Conservation (phyloP, 2,113 vertebrate species). For the Triplophysa dalaica region DNA sequence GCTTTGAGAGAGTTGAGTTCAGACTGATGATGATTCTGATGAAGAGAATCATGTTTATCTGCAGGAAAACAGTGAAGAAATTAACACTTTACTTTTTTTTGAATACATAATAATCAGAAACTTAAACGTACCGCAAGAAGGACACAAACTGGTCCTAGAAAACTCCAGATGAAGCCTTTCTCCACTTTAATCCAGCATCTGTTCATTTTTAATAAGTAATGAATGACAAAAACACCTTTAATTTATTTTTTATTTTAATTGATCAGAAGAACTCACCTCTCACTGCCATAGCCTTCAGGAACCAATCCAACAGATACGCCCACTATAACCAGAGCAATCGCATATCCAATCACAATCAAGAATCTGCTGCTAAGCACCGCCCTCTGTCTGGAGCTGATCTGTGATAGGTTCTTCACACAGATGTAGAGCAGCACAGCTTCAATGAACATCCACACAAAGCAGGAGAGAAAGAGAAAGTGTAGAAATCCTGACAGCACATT, state of each 20-base stretch:
- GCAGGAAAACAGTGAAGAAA: neutral
- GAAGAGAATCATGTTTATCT: conserved; percentile 66
- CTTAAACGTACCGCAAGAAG: conserved; percentile 23
- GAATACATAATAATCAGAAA: neutral
- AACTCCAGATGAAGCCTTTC: conserved; percentile 41
- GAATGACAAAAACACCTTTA: too few species aligned
- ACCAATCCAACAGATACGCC: neutral
- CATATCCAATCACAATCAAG: conserved; percentile 43
- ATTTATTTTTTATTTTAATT: too few species aligned
- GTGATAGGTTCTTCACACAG: conserved; percentile 58
- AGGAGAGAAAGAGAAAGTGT: conserved; percentile 72
- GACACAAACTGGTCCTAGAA: conserved; percentile 44
- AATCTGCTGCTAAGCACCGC: conserved; percentile 3
- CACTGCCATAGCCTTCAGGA: neutral
- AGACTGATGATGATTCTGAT: conserved; percentile 64
- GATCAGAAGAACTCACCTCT: neutral
- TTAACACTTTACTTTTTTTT: neutral
- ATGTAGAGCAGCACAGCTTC: conserved; percentile 74
- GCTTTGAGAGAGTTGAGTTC: conserved; percentile 60
- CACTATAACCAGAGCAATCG: conserved; percentile 8
- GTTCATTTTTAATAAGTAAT: too few species aligned
- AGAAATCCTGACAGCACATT: conserved; percentile 67
- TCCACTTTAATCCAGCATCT: conserved; percentile 46
- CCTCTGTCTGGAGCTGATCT: conserved; percentile 8
- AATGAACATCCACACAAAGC: conserved; percentile 78